Conservation (phyloP, 2,113 vertebrate genomes). For the Odocoileus virginianus region DNA sequence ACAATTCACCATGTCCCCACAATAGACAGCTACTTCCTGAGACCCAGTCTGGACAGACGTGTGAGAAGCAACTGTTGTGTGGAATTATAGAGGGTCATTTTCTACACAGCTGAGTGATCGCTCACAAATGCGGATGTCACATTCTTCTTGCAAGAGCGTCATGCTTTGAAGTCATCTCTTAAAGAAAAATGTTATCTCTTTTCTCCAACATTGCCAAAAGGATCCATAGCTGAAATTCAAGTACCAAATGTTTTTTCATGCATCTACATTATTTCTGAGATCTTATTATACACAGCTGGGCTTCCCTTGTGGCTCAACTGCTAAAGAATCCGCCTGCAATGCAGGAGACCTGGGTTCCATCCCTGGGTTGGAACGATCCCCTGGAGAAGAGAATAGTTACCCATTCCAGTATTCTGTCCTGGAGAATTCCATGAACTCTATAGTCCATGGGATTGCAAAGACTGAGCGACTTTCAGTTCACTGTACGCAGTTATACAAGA, state of each 20-base stretch:
- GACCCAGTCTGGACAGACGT: not conserved
- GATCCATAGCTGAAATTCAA: not conserved
- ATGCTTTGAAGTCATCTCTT: constrained; percentile 27
- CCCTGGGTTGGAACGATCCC: not conserved
- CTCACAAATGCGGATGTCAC: not conserved
- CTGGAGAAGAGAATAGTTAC: not conserved
- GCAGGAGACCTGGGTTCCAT: not conserved
- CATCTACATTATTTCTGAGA: not conserved
- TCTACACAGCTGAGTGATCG: not conserved
- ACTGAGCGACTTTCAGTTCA: not conserved
- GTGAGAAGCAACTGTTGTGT: not conserved
- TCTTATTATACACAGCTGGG: not conserved
- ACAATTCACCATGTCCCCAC: not conserved
- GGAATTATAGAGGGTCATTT: not conserved
- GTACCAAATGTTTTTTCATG: not conserved
- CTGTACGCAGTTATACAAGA: not conserved
- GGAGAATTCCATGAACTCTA: not conserved
- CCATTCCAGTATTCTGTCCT: not conserved
- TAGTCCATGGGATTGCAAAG: not conserved
- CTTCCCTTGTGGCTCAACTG: not conserved
- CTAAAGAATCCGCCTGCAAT: not conserved
- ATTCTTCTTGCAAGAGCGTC: not conserved
- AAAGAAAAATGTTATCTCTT: not conserved
- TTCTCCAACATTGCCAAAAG: not conserved
- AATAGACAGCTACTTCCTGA: not conserved